Evolutionary conservation across 1,140 invertebrate genomes (phyloP).

Genomic region (Hylyphantes graminicola): DNA sequence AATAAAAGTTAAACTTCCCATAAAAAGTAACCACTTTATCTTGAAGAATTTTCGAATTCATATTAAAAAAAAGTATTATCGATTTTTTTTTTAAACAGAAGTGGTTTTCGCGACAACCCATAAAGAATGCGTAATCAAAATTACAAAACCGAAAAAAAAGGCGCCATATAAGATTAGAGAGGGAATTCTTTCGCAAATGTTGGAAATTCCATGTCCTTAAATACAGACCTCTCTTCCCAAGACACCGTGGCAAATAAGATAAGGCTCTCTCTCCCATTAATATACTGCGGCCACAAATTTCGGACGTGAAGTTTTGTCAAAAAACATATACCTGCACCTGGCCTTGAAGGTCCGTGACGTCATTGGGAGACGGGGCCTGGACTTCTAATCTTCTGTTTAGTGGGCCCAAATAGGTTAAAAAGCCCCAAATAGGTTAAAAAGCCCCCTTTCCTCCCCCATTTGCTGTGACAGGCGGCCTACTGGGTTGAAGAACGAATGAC

Average conservation of each 20-base stretch:
- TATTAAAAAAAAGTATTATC: too few species aligned
- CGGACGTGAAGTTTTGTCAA: slow-evolving; percentile 22
- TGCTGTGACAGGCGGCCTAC: too few species aligned
- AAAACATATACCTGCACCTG: slow-evolving; percentile 50
- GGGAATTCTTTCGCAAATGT: slow-evolving; percentile 4
- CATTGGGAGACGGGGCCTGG: neutral
- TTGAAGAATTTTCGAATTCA: too few species aligned
- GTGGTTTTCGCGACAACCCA: too few species aligned
- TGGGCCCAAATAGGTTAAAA: slow-evolving; percentile 43
- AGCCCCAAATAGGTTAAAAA: slow-evolving; percentile 12
- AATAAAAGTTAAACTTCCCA: too few species aligned
- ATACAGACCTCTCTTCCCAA: slow-evolving; percentile 40
- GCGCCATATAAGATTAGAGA: slow-evolving; percentile 1
- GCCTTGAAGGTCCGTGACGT: slow-evolving; percentile 40
- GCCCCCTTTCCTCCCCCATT: too few species aligned
- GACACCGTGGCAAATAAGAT: slow-evolving; percentile 20
- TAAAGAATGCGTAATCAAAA: too few species aligned
- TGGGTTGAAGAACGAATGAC: too few species aligned
- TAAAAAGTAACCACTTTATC: too few species aligned
- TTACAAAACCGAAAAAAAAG: neutral
- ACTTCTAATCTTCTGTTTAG: slow-evolving; percentile 22
- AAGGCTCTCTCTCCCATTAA: slow-evolving; percentile 31
- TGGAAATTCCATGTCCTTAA: slow-evolving; percentile 22
- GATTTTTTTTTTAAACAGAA: too few species aligned
- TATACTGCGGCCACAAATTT: slow-evolving; percentile 52